Evolutionary conservation across 2,797 vertebrate genomes (phyloP), one percentile per base, ranked within the genome.

Genomic region (Glossophaga mutica): DNA sequence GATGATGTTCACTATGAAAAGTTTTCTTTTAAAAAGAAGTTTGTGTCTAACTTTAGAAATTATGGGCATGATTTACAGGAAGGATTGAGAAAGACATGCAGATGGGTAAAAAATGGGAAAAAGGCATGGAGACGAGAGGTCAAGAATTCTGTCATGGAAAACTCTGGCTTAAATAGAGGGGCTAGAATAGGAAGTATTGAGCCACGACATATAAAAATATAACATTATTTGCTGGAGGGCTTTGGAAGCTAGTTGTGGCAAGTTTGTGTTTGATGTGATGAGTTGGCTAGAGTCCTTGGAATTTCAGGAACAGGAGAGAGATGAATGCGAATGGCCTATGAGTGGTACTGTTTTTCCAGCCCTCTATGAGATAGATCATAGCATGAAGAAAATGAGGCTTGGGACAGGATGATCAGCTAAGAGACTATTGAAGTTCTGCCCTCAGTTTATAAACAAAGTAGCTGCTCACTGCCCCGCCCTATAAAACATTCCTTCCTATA

Each of bases 401-500:
- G 65, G 81, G 96, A 89, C 74, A 91, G 46, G n/a, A 9, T 0
- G 19, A 91, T 96, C 90, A 91, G 71, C 67, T 68, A 44, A 74
- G 90, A 95, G 34, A 62, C 52, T 44, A 52, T 70, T 91, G 86
- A 94, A 94, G 52, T 85, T 94, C 50, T 90, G 74, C 67, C 90
- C 74, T 97, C 57, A 92, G 74, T 96, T 96, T 96, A 93, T 78
- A 90, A 96, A 88, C 96, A 94, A 86, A 97, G 95, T 89, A 94
- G 90, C 65, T 91, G 59, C 73, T 97, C 48, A 42, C 67, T 70
- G 78, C 16, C 14, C 83, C n/a, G n/a, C 65, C 44, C 88, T 32
- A 73, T 94, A 92, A 96, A 96, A 85, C 93, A 70, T 65, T 77
- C 62, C 34, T 90, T 96, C 55, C 46, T 67, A 59, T 50, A 74